These are phyloP conservation scores for Cebidichthys violaceus DNA, from an alignment of 2,113 vertebrate genomes.

Conservation along the genomic window DNA sequence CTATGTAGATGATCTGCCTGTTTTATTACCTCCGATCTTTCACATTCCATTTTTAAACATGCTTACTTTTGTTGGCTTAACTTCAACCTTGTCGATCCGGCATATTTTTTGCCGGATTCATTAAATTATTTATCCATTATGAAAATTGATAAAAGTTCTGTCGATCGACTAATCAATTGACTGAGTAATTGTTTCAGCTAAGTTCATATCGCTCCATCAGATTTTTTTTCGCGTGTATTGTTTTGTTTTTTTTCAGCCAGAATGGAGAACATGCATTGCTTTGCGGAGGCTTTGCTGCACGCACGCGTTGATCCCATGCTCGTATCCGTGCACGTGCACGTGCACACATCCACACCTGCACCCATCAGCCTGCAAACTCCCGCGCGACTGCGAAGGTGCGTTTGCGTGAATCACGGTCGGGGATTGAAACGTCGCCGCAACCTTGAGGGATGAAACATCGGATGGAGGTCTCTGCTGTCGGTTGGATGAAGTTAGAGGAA, in stretches of 20 bases:
- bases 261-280: neutral
- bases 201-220: neutral
- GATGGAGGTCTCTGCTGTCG: slow-evolving; percentile 51
- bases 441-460: slow-evolving; percentile 71
- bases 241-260: neutral
- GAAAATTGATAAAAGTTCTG: neutral
- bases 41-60: neutral
- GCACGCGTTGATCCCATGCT: neutral
- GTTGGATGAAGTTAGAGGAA: slow-evolving; percentile 78
- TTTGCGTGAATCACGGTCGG: slow-evolving; percentile 54
- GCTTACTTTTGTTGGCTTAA: neutral
- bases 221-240: neutral
- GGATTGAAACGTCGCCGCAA: slow-evolving; percentile 50
- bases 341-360: slow-evolving; percentile 20
- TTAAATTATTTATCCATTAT: neutral
- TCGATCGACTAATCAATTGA: neutral
- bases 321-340: neutral
- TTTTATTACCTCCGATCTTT: neutral
- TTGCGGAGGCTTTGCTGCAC: neutral
- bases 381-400: neutral
- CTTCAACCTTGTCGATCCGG: neutral
- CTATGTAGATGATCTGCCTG: neutral
- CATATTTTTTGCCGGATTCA: neutral
- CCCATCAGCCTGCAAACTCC: slow-evolving; percentile 26
- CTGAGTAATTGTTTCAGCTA: neutral